Evolutionary conservation across 2,888 invertebrate species (phyloP), one percentile per base, ranked within the genome.

Genomic region (Gerris lacustris): DNA sequence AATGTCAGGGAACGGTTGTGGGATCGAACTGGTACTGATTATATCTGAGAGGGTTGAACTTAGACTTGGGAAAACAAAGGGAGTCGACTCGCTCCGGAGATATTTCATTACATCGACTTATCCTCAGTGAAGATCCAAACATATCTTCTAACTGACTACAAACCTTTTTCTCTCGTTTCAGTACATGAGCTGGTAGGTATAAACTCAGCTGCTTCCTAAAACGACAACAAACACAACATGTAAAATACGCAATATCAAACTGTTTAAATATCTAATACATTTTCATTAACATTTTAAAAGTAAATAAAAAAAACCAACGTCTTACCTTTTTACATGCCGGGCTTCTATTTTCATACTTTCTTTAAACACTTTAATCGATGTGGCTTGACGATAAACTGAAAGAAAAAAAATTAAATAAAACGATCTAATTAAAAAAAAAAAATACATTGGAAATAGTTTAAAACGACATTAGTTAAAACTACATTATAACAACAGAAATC

Each of bases 341-440:
- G 94, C 94, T 83, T 95, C 90, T 63, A 91, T 85, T 77, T 86
- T 85, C 89, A 90, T 91, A 64, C 89, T 89, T 67, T 89, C 88
- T 78, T 88, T 86, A 73, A 86, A 82, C 84, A 89, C 85, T 75
- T 86, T 87, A 7, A 86, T 85, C 79, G 85, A 85, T 74, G 85
- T 85, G 0, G 91, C 92, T 80, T 91, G 90, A 76, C 86, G 85
- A 79, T 84, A 78, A 79, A 84, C 86, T 86, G 74, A 71, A 79
- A 78, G 68, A 74, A 73, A 66, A 66, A 71, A 70, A 66, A 72
- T 45, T 1, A 66, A 18, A 55, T 47, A 72, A 66, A 70, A 18
- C 67, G 71, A 67, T 71, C 11, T 5, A 63, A 70, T 0, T 11
- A 67, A 55, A 9, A n/a, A 63, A 43, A 2, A 43, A 11, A 45